These are phyloP conservation scores for Nettapus auritus DNA, from an alignment of 2,113 vertebrate species.

Conservation along the genomic window DNA sequence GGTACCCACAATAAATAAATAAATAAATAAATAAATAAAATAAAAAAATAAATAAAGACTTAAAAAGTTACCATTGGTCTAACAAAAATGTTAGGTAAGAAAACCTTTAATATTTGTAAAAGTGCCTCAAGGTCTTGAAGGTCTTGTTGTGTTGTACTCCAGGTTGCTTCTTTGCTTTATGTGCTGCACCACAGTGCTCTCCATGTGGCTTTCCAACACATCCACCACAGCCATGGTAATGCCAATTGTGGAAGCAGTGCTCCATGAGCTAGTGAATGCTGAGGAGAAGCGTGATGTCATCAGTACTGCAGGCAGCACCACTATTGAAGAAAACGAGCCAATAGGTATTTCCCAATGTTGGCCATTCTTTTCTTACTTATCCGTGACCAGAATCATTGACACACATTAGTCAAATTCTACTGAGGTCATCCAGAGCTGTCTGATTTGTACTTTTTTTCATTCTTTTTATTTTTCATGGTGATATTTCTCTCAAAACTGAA, in stretches of 20 bases:
- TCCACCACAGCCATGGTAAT: slow-evolving; percentile 99
- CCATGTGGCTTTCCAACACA: slow-evolving; percentile 99
- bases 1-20: neutral
- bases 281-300: slow-evolving; percentile 80
- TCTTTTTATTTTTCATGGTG: neutral
- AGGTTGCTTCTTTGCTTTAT: slow-evolving; percentile 98
- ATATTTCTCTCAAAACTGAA: neutral
- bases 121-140: neutral
- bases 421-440: neutral
- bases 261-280: slow-evolving; percentile 91
- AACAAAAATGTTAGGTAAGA: neutral
- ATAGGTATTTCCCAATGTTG: slow-evolving; percentile 63
- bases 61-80: neutral
- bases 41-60: neutral
- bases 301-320: slow-evolving; percentile 59
- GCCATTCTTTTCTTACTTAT: neutral
- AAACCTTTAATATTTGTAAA: neutral
- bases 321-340: slow-evolving; percentile 67
- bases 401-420: fast-evolving
- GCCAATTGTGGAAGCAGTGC: slow-evolving; percentile 96
- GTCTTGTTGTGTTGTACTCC: neutral
- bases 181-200: slow-evolving; percentile 94
- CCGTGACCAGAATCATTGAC: neutral
- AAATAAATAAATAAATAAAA: neutral
- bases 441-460: neutral